phyloP scores from a whole-genome alignment of 2,113 vertebrate genomes.

The Ornithorhynchus anatinus region DNA sequence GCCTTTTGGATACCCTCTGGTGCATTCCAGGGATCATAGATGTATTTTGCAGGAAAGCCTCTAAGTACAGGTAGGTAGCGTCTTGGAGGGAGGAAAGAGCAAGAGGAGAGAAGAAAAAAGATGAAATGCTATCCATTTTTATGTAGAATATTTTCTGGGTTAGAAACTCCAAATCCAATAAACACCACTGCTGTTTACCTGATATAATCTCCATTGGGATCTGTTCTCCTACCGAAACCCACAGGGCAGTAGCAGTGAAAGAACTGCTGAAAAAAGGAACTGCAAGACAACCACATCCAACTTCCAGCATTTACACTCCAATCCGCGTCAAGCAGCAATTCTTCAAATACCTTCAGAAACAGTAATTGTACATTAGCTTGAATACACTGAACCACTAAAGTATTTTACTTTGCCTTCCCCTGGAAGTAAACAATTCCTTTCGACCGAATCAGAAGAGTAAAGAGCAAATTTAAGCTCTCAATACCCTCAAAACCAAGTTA shows the following conservation, averaged over 20 bases:
- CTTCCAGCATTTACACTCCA: constrained; percentile 97
- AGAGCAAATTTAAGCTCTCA: too few species aligned
- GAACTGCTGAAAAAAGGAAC: constrained; percentile 96
- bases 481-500: too few species aligned
- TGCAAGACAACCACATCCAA: constrained; percentile 99
- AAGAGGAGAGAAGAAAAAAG: neutral
- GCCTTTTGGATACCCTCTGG: constrained; percentile 89
- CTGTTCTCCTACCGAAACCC: constrained; percentile 91
- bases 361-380: constrained; percentile 36
- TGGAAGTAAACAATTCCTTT: too few species aligned
- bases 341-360: constrained; percentile 89
- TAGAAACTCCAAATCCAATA: constrained; percentile 4
- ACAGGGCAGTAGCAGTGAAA: constrained; percentile 97
- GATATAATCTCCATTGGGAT: constrained; percentile 95
- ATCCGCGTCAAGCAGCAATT: constrained; percentile 91
- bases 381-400: neutral
- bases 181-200: constrained; percentile 68
- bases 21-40: constrained; percentile 96
- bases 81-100: constrained; percentile 61
- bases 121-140: neutral
- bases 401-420: too few species aligned
- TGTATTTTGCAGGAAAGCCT: constrained; percentile 92
- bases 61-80: constrained; percentile 89
- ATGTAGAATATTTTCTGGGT: neutral
- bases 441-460: too few species aligned